phyloP scores from a whole-genome alignment of 2,888 invertebrate genomes.

The Monoplex corrugatus region DNA sequence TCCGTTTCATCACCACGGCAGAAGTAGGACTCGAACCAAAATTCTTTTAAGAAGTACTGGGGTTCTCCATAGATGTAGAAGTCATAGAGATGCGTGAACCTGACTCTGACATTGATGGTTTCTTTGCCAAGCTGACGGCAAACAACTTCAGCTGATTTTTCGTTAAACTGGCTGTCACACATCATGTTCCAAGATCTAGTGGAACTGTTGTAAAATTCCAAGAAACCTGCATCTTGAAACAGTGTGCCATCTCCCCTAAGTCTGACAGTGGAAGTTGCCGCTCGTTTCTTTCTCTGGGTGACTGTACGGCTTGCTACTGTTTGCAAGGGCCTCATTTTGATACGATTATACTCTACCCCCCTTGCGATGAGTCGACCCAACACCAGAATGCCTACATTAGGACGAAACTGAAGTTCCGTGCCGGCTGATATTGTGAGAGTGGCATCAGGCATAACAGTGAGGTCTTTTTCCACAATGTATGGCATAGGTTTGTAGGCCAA shows the following conservation, averaged over 20 bases:
- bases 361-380: conserved; percentile 93
- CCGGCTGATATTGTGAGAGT: conserved; percentile 93
- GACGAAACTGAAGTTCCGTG: conserved; percentile 94
- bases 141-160: conserved; percentile 97
- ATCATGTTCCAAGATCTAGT: conserved; percentile 98
- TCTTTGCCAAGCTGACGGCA: conserved; percentile 96
- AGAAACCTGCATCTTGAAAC: conserved; percentile 90
- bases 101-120: conserved; percentile 93
- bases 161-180: conserved; percentile 97
- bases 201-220: conserved; percentile 97
- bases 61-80: conserved; percentile 78
- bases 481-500: conserved; percentile 69
- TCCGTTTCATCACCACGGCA: conserved; percentile 81
- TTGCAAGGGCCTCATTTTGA: conserved; percentile 64
- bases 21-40: conserved; percentile 79
- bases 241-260: conserved; percentile 88
- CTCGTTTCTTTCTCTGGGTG: conserved; percentile 32
- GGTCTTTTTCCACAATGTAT: conserved; percentile 88
- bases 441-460: conserved; percentile 97
- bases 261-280: conserved; percentile 80
- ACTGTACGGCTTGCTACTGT: conserved; percentile 14
- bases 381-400: conserved; percentile 97
- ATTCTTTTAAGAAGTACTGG: conserved; percentile 78
- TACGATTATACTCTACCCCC: conserved; percentile 84
- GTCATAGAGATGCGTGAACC: conserved; percentile 84